Evolutionary conservation across 2,888 invertebrate species (phyloP), one percentile per base, ranked within the genome.

Genomic region (Hydropsyche betteni): DNA sequence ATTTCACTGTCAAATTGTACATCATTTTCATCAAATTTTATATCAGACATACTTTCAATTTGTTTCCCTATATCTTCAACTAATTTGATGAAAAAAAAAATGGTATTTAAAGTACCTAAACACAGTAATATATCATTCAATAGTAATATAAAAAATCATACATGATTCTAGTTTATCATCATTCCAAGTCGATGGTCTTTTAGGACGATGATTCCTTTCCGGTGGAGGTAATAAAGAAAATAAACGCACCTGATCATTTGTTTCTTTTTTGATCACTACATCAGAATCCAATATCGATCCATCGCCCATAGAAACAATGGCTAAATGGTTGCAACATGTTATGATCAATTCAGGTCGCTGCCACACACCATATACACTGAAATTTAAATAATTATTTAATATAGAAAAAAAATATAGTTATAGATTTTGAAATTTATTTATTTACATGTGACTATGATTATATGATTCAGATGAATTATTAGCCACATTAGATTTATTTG

Each of bases 241-340:
- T 64, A 36, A 10, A 64, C 34, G 14, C 7, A 8, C 4, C 8
- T 64, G 12, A 33, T 61, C 61, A 33, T 8, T 24, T 6, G 14
- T 5, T 16, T 58, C 24, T 14, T 36, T 64, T 12, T 36, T 36
- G 5, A 36, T 38, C 5, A 58, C 14, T n/a, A 58, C 44, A 7
- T 55, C 58, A 4, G 14, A 33, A 52, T 24, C 24, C 6, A 53
- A 12, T 33, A 53, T 53, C 8, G 24, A 69, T 14, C 69, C 52
- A 33, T 76, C 55, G 0, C 36, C 34, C 14, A 88, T 80, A 5
- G 81, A 80, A n/a, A 89, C 78, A 8, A 82, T 82, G 75, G 88
- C 88, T 34, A 88, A 83, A 81, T 86, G 85, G 81, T 89, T 89
- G 78, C 90, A 90, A 81, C 90, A 89, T 0, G 87, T 85, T 5